Base-by-base conservation (phyloP, 2,888 invertebrate genomes). In the Meiosimyza platycephala region DNA sequence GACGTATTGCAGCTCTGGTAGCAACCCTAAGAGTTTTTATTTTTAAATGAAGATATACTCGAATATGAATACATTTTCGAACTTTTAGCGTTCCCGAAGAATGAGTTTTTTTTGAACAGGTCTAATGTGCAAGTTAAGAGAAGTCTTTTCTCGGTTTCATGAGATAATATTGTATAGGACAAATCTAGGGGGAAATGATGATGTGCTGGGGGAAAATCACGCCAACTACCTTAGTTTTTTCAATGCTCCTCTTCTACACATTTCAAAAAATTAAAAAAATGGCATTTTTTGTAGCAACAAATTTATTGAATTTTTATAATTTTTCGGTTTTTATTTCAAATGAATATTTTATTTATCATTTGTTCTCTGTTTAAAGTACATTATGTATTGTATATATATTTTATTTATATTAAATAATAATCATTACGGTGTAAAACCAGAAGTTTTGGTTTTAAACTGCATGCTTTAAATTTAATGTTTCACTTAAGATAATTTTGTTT, bases 301-400 rank as follows among this genome's bases (percentile, higher is more conserved):
- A 82, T 84, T 85, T 84, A 84, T 84, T 84, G 83, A 83, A 81
- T 81, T 83, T 80, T 78, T 76, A 40, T 40, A 40, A 40, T 78
- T 83, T 81, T 40, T 40, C 9, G 6, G 28, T 6, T 67, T 67
- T 57, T 67, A 54, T 54, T 47, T 63, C 54, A 51, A 54, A 63
- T 40, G 52, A 70, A 70, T 62, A 62, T 50, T 62, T 51, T 22
- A n/a, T 64, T 60, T n/a, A 22, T 22, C 40, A 18, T 67, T 40
- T 68, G 68, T 72, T 72, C 69, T 73, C 54, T 72, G 71, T 50
- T 64, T 73, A 66, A 73, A 74, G 71, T 74, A 73, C 73, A 65
- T 70, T 69, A 70, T 70, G 74, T 65, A 71, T 57, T 70, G 72
- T 68, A 60, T 73, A 65, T 70, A 75, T 65, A 71, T 57, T 70